phyloP scores from a whole-genome alignment of 2,888 invertebrate species.

The Cataglyphis livida region DNA sequence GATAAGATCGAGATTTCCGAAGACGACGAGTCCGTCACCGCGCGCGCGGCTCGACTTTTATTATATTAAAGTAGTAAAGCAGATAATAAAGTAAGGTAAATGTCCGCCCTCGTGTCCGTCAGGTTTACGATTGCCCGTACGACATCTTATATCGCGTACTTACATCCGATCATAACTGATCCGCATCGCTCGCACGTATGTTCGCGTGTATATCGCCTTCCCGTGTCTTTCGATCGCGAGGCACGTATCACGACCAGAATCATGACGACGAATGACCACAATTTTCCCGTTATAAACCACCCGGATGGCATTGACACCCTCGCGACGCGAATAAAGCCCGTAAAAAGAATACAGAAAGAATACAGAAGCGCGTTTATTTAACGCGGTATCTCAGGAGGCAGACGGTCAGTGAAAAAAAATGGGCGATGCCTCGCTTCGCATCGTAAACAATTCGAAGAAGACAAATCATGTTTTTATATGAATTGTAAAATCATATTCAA shows the following conservation, averaged over 20 bases:
- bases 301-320: constrained; percentile 9
- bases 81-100: constrained; percentile 77
- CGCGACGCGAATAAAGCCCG: constrained; percentile 22
- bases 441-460: background rate
- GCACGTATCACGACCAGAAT: constrained; percentile 44
- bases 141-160: constrained; percentile 77
- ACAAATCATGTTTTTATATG: background rate
- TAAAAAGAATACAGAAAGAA: constrained; percentile 27
- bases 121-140: constrained; percentile 75
- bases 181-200: constrained; percentile 60
- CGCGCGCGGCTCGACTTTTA: constrained; percentile 70
- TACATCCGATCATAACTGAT: constrained; percentile 75
- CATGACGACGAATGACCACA: constrained; percentile 43
- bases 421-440: background rate
- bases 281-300: constrained; percentile 53
- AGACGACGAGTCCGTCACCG: constrained; percentile 62
- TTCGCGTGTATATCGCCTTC: constrained; percentile 19
- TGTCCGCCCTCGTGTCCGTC: constrained; percentile 67
- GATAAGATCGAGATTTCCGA: constrained; percentile 66
- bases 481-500: background rate
- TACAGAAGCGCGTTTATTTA: constrained; percentile 42
- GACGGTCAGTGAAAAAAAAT: constrained; percentile 44
- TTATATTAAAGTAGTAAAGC: constrained; percentile 78
- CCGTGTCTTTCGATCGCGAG: constrained; percentile 49
- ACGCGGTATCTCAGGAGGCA: background rate